These are phyloP conservation scores for Pygocentrus nattereri DNA, from an alignment of 2,797 vertebrate species.

Conservation along the genomic window DNA sequence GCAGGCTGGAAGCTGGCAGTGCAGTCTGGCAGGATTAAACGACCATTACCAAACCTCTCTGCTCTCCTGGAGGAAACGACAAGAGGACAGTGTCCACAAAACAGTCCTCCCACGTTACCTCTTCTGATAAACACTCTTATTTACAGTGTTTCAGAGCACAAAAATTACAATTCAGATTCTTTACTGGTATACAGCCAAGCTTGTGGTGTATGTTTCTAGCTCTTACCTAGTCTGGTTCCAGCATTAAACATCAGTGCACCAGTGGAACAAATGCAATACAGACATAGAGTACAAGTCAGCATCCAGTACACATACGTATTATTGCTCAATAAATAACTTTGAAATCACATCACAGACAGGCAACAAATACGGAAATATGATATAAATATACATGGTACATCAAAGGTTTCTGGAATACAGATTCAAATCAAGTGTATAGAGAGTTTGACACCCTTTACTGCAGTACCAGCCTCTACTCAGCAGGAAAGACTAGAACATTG, in stretches of 20 bases:
- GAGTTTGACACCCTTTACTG: no score
- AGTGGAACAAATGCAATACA: no score
- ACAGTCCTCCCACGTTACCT: neutral
- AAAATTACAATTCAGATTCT: neutral
- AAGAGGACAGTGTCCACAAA: neutral
- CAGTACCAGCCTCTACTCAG: no score
- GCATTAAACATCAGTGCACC: neutral
- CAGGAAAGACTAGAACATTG: no score
- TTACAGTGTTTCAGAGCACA: neutral
- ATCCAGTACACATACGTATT: no score
- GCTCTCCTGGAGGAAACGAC: neutral
- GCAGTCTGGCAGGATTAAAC: conserved; percentile 39
- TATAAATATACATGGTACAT: no score
- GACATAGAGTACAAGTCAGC: no score
- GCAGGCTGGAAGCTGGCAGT: conserved; percentile 1
- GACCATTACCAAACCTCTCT: conserved; percentile 31
- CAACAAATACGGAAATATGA: no score
- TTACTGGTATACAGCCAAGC: neutral
- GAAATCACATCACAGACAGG: no score
- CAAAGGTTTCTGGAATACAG: no score
- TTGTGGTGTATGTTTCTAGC: neutral
- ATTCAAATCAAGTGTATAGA: neutral
- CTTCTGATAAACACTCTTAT: neutral
- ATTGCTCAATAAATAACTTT: no score
- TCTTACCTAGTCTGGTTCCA: neutral